Evolutionary conservation across 2,888 invertebrate genomes (phyloP).

Genomic region (Anoplius nigerrimus): DNA sequence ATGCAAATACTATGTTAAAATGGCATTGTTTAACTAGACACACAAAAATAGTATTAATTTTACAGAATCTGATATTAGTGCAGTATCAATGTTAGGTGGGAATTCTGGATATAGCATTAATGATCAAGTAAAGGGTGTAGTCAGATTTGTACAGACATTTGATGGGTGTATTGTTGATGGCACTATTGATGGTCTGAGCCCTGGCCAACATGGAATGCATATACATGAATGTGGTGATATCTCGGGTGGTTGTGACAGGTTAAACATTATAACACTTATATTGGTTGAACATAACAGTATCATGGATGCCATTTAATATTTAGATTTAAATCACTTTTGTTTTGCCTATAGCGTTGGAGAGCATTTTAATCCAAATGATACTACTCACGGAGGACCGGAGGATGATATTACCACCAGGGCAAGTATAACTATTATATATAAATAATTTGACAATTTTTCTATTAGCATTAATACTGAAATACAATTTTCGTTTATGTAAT

Average conservation of each 20-base stretch:
- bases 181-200: slow-evolving; percentile 85
- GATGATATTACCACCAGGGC: slow-evolving; percentile 74
- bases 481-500: not conserved
- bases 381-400: slow-evolving; percentile 76
- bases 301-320: not conserved
- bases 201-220: slow-evolving; percentile 79
- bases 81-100: slow-evolving; percentile 82
- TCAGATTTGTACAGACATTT: slow-evolving; percentile 83
- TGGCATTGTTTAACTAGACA: not conserved
- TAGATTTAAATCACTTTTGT: slow-evolving; percentile 17
- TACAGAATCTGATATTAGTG: slow-evolving; percentile 77
- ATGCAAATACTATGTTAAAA: slow-evolving; percentile 1
- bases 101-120: slow-evolving; percentile 74
- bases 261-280: slow-evolving; percentile 18
- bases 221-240: slow-evolving; percentile 87
- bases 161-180: slow-evolving; percentile 86
- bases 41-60: slow-evolving; percentile 7
- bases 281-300: not conserved
- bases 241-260: slow-evolving; percentile 80
- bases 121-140: slow-evolving; percentile 81
- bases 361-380: slow-evolving; percentile 79
- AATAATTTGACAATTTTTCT: too few species aligned
- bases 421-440: slow-evolving; percentile 38
- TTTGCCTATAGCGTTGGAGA: slow-evolving; percentile 77
- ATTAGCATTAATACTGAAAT: too few species aligned